Base-by-base conservation (phyloP, 1,140 invertebrate species). In the Drosophila lacertosa region DNA sequence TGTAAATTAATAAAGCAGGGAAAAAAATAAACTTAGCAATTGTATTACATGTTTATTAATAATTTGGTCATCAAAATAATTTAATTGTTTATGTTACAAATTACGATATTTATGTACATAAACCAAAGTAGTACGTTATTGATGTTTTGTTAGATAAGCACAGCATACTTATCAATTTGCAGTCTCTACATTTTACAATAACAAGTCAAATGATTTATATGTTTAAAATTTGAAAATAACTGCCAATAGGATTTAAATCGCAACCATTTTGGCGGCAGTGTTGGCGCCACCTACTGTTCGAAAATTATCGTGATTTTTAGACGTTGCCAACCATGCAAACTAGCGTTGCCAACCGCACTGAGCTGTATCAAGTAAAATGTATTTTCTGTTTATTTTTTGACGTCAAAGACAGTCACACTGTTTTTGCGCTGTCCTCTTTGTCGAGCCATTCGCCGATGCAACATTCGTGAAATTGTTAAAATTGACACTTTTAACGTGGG, bases 371-470 rank as follows among this genome's bases (percentile, higher is more conserved):
- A 64, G 50, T 15, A 9, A 29, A 6, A 0, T 10, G 4, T 5
- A 4, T n/a, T 10, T 57, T 10, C 3, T 24, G 44, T 35, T 9
- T 15, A 37, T 40, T 16, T 18, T 26, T 5, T 9, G 18, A 32
- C 10, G 7, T 2, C 22, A 32, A 5, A 18, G n/a, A 35, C 7
- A 51, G 60, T 44, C 26, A 65, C 60, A 50, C 67, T 32, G 60
- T 16, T 50, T 55, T 44, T 26, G 11, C 35, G 51, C 13, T 45
- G 50, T 70, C 48, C 66, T 69, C 66, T 69, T 69, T 69, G 67
- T 32, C 18, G 51, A 70, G 51, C 67, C 11, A 37, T 70, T 70
- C 67, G 67, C 67, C 67, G 67, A 65, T 65, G 67, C 67, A 70
- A 70, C 51, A 70, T 65, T 70, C 53, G 67, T 65, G 51, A 70